Conservation (phyloP, 92 coral and sea anemone genomes). For the Ricordea florida region DNA sequence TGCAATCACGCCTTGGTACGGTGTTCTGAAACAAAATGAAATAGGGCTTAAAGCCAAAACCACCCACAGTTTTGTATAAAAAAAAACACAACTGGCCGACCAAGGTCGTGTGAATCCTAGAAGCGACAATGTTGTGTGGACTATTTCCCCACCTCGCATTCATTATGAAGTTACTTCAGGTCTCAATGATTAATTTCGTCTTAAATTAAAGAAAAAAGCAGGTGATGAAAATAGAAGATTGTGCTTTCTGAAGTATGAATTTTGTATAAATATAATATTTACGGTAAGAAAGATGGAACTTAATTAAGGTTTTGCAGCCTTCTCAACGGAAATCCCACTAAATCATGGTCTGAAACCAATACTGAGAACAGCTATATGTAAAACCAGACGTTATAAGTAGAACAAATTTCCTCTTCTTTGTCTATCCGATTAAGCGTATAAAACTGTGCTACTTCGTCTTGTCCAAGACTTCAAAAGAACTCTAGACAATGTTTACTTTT, state of each 20-base stretch:
- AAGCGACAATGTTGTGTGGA: too few relatives aligned
- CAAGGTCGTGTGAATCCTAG: too few relatives aligned
- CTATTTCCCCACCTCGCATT: neutral
- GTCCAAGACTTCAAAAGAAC: slow-evolving; percentile 5
- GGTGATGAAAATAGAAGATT: neutral
- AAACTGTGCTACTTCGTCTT: too few relatives aligned
- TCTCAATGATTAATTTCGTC: slow-evolving; percentile 5
- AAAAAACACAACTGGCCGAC: too few relatives aligned
- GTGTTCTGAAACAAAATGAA: neutral
- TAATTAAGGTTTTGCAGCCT: neutral
- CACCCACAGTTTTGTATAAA: too few relatives aligned
- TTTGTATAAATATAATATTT: slow-evolving; percentile 1
- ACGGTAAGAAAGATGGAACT: neutral
- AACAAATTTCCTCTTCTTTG: too few relatives aligned
- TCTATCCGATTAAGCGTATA: too few relatives aligned
- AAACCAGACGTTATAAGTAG: too few relatives aligned
- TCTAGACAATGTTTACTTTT: slow-evolving; percentile 2
- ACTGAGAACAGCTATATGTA: too few relatives aligned
- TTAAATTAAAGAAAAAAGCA: neutral
- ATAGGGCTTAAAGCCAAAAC: too few relatives aligned
- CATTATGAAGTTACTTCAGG: neutral
- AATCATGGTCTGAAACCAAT: too few relatives aligned
- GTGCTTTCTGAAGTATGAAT: slow-evolving; percentile 23
- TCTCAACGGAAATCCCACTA: too few relatives aligned
- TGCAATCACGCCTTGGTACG: neutral